A percentile compares a stretch with the other conserved stretches of the same genome.
Evolutionary conservation across 1,140 invertebrate genomes (phyloP).

Genomic region (Heliconius eleuchia): DNA sequence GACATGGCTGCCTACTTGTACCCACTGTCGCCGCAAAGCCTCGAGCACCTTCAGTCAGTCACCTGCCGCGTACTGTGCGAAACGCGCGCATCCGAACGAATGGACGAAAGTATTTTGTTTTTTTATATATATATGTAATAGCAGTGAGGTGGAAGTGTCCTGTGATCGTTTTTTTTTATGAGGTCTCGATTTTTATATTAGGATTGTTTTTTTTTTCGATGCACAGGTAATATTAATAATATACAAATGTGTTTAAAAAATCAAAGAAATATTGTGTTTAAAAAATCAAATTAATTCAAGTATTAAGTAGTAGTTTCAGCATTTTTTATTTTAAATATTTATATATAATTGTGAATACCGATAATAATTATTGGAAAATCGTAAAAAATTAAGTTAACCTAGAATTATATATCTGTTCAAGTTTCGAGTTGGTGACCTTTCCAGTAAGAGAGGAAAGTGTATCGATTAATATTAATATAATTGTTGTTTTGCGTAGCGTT

Average conservation of each 20-base stretch:
- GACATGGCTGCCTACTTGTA: conserved; percentile 63
- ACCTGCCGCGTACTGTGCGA: conserved; percentile 49
- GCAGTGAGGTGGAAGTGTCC: conserved; percentile 31
- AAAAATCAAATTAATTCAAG: not conserved
- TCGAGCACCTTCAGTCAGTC: conserved; percentile 50
- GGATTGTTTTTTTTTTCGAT: conserved; percentile 12
- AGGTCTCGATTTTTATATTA: conserved; percentile 37
- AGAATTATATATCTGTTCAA: conserved; percentile 23
- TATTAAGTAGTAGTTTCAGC: not conserved
- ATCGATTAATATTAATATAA: conserved; percentile 25
- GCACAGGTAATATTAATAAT: conserved; percentile 7
- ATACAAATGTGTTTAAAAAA: not conserved
- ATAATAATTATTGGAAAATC: not conserved
- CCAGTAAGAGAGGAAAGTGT: conserved; percentile 28
- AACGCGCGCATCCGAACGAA: conserved; percentile 39
- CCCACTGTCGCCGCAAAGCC: conserved; percentile 27
- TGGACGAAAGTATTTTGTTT: conserved; percentile 7
- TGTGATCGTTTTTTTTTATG: conserved; percentile 35
- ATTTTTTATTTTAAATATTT: not conserved
- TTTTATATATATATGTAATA: conserved; percentile 4
- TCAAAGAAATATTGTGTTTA: not conserved
- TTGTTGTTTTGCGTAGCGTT: conserved; percentile 24
- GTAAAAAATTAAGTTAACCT: conserved; percentile 28
- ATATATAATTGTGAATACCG: not conserved
- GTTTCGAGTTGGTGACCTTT: conserved; percentile 34